These are phyloP conservation scores for Scortum barcoo DNA, from an alignment of 2,113 vertebrate genomes.

Conservation along the genomic window DNA sequence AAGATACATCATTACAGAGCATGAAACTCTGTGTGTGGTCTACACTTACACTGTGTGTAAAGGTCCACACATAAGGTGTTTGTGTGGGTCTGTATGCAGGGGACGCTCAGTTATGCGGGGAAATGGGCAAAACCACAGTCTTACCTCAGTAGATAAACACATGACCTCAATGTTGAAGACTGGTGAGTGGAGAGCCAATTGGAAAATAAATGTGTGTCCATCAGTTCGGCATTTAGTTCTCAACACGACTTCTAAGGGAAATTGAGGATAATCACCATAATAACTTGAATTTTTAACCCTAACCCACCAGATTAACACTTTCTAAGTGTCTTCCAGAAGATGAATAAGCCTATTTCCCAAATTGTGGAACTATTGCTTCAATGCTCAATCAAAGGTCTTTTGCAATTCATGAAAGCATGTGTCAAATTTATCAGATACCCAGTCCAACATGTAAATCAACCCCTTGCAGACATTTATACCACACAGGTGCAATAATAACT, in stretches of 20 bases:
- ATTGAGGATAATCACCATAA: not conserved
- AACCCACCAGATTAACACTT: not conserved
- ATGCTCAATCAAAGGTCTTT: not conserved
- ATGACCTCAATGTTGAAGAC: constrained; percentile 53
- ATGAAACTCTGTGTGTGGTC: constrained; percentile 31
- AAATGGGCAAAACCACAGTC: constrained; percentile 47
- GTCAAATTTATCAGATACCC: not conserved
- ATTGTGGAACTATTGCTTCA: not conserved
- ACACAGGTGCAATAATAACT: not conserved
- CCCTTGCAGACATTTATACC: not conserved
- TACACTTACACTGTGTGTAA: no score
- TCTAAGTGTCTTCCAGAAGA: not conserved
- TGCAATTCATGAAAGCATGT: not conserved
- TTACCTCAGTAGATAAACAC: constrained; percentile 64
- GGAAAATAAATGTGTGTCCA: constrained; percentile 20
- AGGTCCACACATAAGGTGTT: no score
- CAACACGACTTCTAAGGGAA: not conserved
- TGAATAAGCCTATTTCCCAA: not conserved
- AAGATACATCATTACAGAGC: not conserved
- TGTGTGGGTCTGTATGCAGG: constrained; percentile 20
- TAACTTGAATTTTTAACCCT: not conserved
- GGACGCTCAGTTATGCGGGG: constrained; percentile 34
- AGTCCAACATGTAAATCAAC: not conserved
- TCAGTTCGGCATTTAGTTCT: not conserved
- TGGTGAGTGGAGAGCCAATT: constrained; percentile 23